These are phyloP conservation scores for Talpa occidentalis DNA, from an alignment of 2,113 vertebrate genomes.

Conservation along the genomic window DNA sequence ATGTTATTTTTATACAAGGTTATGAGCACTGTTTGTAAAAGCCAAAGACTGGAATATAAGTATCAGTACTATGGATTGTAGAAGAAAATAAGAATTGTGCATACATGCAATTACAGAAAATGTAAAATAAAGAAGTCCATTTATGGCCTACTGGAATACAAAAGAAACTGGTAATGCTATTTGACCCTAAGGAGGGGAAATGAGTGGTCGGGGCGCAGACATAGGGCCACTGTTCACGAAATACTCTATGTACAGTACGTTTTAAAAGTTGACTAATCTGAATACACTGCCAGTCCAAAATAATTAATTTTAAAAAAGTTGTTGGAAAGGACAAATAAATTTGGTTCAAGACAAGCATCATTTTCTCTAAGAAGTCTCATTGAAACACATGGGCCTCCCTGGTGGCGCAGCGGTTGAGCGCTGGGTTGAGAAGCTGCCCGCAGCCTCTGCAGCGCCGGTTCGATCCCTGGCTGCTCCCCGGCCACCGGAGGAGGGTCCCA, in stretches of 20 bases:
- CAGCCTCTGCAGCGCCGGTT: too few relatives aligned
- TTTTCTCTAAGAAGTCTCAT: not conserved
- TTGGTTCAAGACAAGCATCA: not conserved
- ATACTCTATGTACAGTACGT: not conserved
- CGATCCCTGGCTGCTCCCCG: too few relatives aligned
- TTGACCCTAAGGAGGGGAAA: not conserved
- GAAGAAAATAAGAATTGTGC: not conserved
- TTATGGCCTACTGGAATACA: not conserved
- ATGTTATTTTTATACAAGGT: not conserved
- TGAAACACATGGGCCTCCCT: not conserved
- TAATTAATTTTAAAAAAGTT: not conserved
- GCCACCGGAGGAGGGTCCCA: too few relatives aligned
- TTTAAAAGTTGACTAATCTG: not conserved
- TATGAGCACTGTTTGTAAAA: not conserved
- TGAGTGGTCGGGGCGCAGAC: not conserved
- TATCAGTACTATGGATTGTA: not conserved
- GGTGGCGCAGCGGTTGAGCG: too few relatives aligned
- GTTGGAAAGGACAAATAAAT: not conserved
- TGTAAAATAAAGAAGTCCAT: conserved; percentile 10
- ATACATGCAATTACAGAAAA: not conserved
- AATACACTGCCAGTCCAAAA: not conserved
- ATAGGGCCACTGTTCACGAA: not conserved
- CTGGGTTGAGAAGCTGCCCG: too few relatives aligned
- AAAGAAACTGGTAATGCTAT: not conserved
- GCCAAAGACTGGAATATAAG: not conserved